phyloP scores from a whole-genome alignment of 2,888 invertebrate genomes.

The Chaetoderma sp. region DNA sequence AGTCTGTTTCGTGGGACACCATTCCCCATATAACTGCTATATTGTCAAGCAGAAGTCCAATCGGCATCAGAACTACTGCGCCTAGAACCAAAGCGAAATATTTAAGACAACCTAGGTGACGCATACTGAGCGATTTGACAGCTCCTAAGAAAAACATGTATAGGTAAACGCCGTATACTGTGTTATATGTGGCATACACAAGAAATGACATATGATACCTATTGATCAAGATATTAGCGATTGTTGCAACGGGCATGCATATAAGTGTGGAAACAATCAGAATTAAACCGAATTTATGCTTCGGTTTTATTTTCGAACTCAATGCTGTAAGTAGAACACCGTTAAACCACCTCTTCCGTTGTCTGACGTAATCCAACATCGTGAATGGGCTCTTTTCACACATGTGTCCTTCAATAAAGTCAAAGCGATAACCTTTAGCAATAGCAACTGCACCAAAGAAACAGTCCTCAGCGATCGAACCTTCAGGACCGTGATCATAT shows the following conservation, averaged over 20 bases:
- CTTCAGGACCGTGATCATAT: slow-evolving; percentile 54
- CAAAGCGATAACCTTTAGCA: slow-evolving; percentile 55
- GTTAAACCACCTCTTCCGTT: slow-evolving; percentile 56
- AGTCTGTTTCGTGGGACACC: not conserved
- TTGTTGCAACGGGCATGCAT: not conserved
- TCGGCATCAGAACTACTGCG: not conserved
- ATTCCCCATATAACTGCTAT: not conserved
- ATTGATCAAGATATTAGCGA: not conserved
- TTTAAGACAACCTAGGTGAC: too few relatives aligned
- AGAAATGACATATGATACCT: not conserved
- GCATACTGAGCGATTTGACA: too few relatives aligned
- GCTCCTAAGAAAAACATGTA: too few relatives aligned
- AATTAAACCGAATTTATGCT: slow-evolving; percentile 51
- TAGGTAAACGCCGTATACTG: too few relatives aligned
- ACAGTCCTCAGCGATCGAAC: slow-evolving; percentile 56
- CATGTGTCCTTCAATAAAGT: slow-evolving; percentile 60
- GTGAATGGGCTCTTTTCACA: slow-evolving; percentile 59
- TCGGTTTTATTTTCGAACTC: slow-evolving; percentile 44
- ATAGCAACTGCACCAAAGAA: slow-evolving; percentile 55
- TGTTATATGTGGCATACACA: too few relatives aligned
- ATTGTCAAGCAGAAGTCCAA: not conserved
- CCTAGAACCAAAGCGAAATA: too few relatives aligned
- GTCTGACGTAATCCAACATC: slow-evolving; percentile 50
- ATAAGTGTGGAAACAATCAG: too few relatives aligned
- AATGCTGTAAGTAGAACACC: slow-evolving; percentile 51